Percentiles rank a stretch among this genome's conserved stretches.
phyloP scores from a whole-genome alignment of 2,797 vertebrate genomes.

The Aulostomus chinensis region DNA sequence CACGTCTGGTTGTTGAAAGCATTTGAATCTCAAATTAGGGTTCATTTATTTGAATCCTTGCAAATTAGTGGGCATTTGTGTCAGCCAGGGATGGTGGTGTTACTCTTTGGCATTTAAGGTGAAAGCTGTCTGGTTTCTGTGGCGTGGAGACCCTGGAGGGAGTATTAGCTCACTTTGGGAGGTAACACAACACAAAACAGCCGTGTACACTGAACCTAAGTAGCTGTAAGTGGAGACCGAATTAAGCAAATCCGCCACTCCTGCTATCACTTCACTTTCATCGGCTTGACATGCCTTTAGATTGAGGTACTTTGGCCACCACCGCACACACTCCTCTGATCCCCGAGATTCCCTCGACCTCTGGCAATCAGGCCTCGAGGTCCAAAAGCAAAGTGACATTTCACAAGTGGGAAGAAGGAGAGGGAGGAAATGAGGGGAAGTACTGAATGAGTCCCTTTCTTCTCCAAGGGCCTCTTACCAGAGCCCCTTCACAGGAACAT shows the following conservation, averaged over 20 bases:
- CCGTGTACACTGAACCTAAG: background rate
- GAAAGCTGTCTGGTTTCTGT: constrained; percentile 34
- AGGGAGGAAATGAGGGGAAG: constrained; percentile 49
- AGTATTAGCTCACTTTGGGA: constrained; percentile 22
- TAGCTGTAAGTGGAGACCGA: constrained; percentile 1
- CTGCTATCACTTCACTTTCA: too few species aligned
- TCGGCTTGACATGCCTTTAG: background rate
- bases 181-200: constrained; percentile 35
- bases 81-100: constrained; percentile 21
- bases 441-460: constrained; percentile 68
- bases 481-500: constrained; percentile 42
- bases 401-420: constrained; percentile 59
- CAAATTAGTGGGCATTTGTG: constrained; percentile 57
- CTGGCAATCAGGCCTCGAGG: constrained; percentile 46
- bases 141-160: constrained; percentile 20
- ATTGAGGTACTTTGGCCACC: background rate
- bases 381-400: constrained; percentile 72
- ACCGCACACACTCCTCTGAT: constrained; percentile 54
- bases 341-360: constrained; percentile 44
- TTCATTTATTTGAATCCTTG: constrained; percentile 68
- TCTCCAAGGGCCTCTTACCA: constrained; percentile 49
- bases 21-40: constrained; percentile 71
- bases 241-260: constrained; percentile 21
- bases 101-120: constrained; percentile 20
- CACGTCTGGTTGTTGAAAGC: constrained; percentile 50